Evolutionary conservation across 2,113 vertebrate species (phyloP).

Genomic region (Heloderma charlesbogerti): DNA sequence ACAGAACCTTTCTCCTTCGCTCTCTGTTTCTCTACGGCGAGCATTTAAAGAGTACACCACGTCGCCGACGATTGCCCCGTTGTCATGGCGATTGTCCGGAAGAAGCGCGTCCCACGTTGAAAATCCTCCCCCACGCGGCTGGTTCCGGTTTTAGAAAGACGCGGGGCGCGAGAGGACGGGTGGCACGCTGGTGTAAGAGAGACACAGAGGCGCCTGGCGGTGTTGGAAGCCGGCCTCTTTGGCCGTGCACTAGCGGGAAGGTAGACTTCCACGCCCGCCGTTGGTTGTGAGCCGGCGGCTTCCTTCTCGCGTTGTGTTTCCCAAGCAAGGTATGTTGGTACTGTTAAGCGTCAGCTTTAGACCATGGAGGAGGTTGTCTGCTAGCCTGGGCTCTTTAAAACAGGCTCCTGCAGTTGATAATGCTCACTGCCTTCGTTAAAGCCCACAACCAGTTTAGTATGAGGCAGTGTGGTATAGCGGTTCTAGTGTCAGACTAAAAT

Average conservation of each 20-base stretch:
- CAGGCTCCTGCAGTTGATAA: too few species aligned
- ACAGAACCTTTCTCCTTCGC: background rate
- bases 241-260: background rate
- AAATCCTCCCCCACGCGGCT: background rate
- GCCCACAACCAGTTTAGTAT: too few species aligned
- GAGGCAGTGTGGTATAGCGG: background rate
- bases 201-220: background rate
- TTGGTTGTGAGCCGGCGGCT: background rate
- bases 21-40: background rate
- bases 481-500: too few species aligned
- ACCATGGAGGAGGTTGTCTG: too few species aligned
- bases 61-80: background rate
- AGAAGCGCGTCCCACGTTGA: background rate
- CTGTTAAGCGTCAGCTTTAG: background rate
- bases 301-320: background rate
- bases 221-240: too few species aligned
- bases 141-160: background rate
- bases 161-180: background rate
- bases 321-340: background rate
- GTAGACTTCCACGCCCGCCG: background rate
- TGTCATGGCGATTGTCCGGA: background rate
- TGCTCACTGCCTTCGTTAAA: too few species aligned
- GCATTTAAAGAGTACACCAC: background rate
- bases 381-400: too few species aligned
- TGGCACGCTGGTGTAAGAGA: accelerated